Conservation (phyloP, 2,797 vertebrate species). For the Eulemur mongoz region DNA sequence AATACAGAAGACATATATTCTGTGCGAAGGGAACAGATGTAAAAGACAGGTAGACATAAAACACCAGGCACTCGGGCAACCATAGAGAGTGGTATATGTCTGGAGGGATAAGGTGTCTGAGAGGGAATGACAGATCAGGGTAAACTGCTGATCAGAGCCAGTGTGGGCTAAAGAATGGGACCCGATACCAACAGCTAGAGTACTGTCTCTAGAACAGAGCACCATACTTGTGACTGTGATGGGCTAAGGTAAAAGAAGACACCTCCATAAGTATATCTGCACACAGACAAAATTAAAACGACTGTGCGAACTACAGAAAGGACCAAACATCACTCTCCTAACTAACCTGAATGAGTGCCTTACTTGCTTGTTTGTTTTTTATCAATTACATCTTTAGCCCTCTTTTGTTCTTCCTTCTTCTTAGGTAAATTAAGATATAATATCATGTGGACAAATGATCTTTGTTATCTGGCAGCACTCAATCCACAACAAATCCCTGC, state of each 20-base stretch:
- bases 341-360: fast-evolving
- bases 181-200: not conserved
- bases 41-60: not conserved
- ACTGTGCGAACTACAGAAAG: not conserved
- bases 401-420: not conserved
- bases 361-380: not conserved
- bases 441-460: not conserved
- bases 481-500: not conserved
- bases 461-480: not conserved
- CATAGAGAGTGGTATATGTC: not conserved
- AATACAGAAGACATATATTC: not conserved
- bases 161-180: too few relatives aligned
- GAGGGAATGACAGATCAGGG: not conserved
- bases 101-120: not conserved
- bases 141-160: not conserved
- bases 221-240: not conserved
- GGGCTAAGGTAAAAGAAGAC: not conserved
- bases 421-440: not conserved
- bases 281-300: not conserved
- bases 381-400: not conserved
- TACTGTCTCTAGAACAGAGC: not conserved
- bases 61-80: not conserved
- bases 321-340: not conserved
- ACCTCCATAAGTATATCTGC: not conserved
- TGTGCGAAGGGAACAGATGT: not conserved